These are phyloP conservation scores for Gallinago nigripennis DNA, from an alignment of 2,797 vertebrate genomes.

Conservation along the genomic window DNA sequence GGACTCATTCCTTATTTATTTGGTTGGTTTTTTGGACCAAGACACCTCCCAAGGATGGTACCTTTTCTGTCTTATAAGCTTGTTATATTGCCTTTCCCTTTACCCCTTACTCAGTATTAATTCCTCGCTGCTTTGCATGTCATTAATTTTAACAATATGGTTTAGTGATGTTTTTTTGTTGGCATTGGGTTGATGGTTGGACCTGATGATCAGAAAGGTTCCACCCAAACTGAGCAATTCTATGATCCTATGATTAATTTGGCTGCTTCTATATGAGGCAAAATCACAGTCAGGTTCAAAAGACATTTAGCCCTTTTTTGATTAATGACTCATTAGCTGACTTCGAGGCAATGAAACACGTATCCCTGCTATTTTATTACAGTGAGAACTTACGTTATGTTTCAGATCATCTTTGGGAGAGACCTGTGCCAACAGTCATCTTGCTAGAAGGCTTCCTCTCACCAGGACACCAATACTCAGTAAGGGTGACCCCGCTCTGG, in stretches of 20 bases:
- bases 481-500: background rate
- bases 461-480: background rate
- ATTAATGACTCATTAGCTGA: background rate
- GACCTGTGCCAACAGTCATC: background rate
- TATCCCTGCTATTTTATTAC: background rate
- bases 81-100: background rate
- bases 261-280: background rate
- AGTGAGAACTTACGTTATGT: background rate
- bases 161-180: no score
- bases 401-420: background rate
- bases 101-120: background rate
- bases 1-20: background rate
- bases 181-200: no score
- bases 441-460: conserved; percentile 1
- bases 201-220: no score
- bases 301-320: background rate
- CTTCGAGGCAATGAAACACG: background rate
- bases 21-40: background rate
- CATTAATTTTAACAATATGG: background rate
- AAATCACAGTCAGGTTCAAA: background rate
- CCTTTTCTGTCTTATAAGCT: background rate
- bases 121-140: background rate
- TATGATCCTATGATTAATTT: background rate
- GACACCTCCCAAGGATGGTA: background rate
- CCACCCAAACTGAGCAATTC: no score